Base-by-base conservation (phyloP, 64 coral and sea anemone genomes). In the Montipora sp. region DNA sequence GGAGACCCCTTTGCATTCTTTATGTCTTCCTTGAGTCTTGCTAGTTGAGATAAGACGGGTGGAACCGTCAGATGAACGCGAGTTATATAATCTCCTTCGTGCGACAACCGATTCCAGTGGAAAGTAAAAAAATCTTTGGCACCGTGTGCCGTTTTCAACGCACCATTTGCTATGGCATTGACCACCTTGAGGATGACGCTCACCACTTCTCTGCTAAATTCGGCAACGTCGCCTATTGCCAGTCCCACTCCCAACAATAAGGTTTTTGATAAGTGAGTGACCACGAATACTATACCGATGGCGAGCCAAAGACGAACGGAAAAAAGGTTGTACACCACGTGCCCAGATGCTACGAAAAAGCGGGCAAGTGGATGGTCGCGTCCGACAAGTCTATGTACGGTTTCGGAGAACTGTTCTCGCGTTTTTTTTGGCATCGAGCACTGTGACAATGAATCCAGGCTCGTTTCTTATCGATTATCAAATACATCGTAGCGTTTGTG, bases 381-480 rank as follows among this genome's bases (percentile, higher is more conserved):
- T 8, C 36, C 8, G 73, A 45, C 7, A 75, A 36, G 13, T 75
- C 73, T 24, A 75, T 75, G 73, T 75, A 75, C 24, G 27, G 36
- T 45, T 45, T 45, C 0, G 24, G 4, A 7, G 6, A 4, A 36
- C 5, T 1, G 8, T 2, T 46, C 8, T 10, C 4, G n/a, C 77
- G 77, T 45, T 53, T 79, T 9, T 14, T n/a, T 16, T 51, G 50
- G 77, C 77, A 79, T 79, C 16, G 13, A 9, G 50, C 77, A 47
- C 48, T 79, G 48, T 51, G 49, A 14, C 77, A 79, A 9, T 53
- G 77, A 79, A 79, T 79, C 77, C 77, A 79, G 15, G 77, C 77
- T 53, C 47, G 47, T 15, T 13, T 5, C 3, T 44, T 43, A 2
- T 44, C 73, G 73, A 75, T 46, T 1, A 45, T 24, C 3, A 75